Base-by-base conservation (phyloP, 2,113 vertebrate species). In the Galemys pyrenaicus region DNA sequence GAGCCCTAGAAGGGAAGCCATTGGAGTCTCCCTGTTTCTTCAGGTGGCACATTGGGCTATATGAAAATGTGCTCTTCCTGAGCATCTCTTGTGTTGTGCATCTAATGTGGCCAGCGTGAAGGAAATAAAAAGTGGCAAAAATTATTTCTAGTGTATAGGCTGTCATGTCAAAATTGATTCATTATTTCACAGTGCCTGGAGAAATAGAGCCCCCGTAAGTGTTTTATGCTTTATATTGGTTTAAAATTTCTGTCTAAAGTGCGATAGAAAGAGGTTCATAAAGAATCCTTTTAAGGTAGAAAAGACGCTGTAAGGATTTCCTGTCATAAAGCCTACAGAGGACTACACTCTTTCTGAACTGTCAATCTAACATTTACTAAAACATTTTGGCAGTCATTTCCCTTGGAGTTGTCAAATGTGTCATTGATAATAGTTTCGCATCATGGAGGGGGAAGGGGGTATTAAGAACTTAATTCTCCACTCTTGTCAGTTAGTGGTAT, bases 371-470 rank as follows among this genome's bases (percentile, higher is more conserved):
- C 88, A 71, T 46, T 30, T 41, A 3, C 67, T 94, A 93, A 98
- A 97, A 94, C 58, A 20, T 95, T 91, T 89, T 97, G 97, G 96
- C 97, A 98, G 94, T 58, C 1, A 0, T 51, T 97, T 98, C 94
- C 94, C 95, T 79, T 71, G 8, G 2, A 26, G 62, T 89, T 51
- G 3, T 97, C 97, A 96, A 97, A 92, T 74, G 60, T 97, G 92
- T 98, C 95, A 89, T 74, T 82, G 92, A 96, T 96, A 95, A 97
- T 93, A 91, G 92, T 96, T 97, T 91, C 94, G 94, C 74, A 95
- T 93, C 97, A 54, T 51, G 86, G 65, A 85, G 30, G 78, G 54
- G 56, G 65, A 87, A 89, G 46, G 26, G 77, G 87, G 37, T 92
- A 80, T 94, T 85, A 98, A 88, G 93, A 97, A 93, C 91, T 95